phyloP scores from a whole-genome alignment of 2,113 vertebrate species.

The Indicator maculatus region DNA sequence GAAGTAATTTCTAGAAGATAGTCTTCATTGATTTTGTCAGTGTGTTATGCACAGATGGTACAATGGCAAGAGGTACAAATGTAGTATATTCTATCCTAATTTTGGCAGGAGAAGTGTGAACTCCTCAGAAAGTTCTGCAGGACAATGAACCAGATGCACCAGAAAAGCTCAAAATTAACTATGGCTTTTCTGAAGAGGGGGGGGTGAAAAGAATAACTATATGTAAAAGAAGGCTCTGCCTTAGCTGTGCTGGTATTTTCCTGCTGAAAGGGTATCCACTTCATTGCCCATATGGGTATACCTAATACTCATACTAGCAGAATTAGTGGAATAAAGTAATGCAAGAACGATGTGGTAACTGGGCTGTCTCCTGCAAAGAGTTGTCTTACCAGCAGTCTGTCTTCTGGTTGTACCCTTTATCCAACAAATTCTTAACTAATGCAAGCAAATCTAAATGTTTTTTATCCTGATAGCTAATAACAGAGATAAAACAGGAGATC shows the following conservation, averaged over 20 bases:
- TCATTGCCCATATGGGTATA: not conserved
- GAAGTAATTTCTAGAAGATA: not conserved
- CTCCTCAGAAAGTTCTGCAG: too few species aligned
- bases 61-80: too few species aligned
- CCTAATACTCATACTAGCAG: not conserved
- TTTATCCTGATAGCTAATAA: constrained; percentile 77
- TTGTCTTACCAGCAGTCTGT: not conserved
- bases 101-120: too few species aligned
- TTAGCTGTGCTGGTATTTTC: not conserved
- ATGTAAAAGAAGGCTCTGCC: not conserved
- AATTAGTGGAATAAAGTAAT: not conserved
- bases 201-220: not conserved
- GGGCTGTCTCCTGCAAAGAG: not conserved
- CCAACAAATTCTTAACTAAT: not conserved
- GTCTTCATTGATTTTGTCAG: too few species aligned
- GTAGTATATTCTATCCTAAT: too few species aligned
- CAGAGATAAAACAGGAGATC: constrained; percentile 80
- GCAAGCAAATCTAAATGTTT: not conserved
- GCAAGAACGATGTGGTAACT: not conserved
- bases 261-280: not conserved
- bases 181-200: not conserved
- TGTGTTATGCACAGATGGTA: too few species aligned
- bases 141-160: too few species aligned
- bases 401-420: not conserved
- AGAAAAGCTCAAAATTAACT: not conserved